Conservation (phyloP, 2,888 invertebrate genomes). For the Dendrolimus houi region DNA sequence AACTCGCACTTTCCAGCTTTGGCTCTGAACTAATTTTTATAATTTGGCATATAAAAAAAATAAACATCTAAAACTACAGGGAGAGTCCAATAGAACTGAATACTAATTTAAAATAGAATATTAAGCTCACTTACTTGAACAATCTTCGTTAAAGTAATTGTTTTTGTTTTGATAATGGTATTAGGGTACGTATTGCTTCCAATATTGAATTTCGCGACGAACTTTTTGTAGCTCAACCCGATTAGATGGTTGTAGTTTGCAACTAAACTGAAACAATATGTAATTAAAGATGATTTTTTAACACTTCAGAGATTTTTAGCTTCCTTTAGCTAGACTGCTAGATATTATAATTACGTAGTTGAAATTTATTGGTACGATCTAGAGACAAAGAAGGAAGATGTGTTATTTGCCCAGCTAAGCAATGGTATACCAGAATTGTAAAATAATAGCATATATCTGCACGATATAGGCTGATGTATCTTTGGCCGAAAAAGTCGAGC, state of each 20-base stretch:
- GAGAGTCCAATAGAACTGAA: no score
- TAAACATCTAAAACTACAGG: no score
- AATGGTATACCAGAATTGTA: no score
- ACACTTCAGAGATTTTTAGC: neutral
- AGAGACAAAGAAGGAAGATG: no score
- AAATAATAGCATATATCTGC: no score
- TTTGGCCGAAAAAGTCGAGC: no score
- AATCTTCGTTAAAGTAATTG: conserved; percentile 83
- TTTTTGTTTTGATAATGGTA: conserved; percentile 81
- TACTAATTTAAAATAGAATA: conserved; percentile 4
- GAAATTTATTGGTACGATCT: neutral
- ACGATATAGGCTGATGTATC: no score
- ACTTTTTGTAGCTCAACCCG: conserved; percentile 75
- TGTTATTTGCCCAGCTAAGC: no score
- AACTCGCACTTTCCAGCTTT: no score
- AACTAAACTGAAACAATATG: conserved; percentile 71
- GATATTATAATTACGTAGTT: neutral
- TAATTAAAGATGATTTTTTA: neutral
- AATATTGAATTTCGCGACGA: conserved; percentile 75
- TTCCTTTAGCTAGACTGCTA: neutral
- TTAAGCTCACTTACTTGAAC: conserved; percentile 76
- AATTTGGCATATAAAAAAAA: no score
- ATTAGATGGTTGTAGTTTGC: conserved; percentile 78
- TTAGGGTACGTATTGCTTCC: conserved; percentile 87
- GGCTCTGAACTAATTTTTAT: no score